Evolutionary conservation across 2,888 invertebrate genomes (phyloP).

Genomic region (Diogma glabrata): DNA sequence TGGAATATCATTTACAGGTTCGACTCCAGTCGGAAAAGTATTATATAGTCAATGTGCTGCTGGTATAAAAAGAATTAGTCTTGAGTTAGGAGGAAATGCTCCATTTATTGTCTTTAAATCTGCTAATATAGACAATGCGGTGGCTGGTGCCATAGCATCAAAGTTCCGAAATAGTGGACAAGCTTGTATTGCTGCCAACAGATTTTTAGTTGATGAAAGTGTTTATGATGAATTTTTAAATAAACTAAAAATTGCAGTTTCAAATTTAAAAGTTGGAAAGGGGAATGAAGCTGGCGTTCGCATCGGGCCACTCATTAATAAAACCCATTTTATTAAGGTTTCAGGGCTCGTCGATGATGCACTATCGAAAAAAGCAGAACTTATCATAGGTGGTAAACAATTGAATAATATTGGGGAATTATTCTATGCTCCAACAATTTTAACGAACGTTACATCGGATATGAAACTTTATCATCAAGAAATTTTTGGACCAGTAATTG

Average conservation of each 20-base stretch:
- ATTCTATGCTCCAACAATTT: slow-evolving; percentile 80
- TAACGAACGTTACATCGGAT: slow-evolving; percentile 63
- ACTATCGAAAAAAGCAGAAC: slow-evolving; percentile 66
- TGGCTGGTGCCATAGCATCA: slow-evolving; percentile 74
- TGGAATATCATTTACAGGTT: slow-evolving; percentile 92
- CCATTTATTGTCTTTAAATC: slow-evolving; percentile 93
- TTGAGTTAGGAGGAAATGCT: slow-evolving; percentile 97
- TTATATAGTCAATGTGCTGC: slow-evolving; percentile 72
- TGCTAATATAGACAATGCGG: slow-evolving; percentile 77
- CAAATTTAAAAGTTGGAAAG: slow-evolving; percentile 65
- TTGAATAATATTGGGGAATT: slow-evolving; percentile 55
- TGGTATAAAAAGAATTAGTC: slow-evolving; percentile 74
- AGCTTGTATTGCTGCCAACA: slow-evolving; percentile 91
- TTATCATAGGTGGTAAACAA: slow-evolving; percentile 64
- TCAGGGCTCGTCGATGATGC: slow-evolving; percentile 75
- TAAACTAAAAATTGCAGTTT: slow-evolving; percentile 55
- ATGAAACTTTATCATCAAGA: slow-evolving; percentile 81
- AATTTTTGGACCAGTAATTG: slow-evolving; percentile 91
- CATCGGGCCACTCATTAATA: slow-evolving; percentile 87
- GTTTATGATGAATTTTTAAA: slow-evolving; percentile 70
- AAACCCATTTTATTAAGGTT: slow-evolving; percentile 72
- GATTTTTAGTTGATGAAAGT: slow-evolving; percentile 69
- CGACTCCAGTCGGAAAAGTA: slow-evolving; percentile 83
- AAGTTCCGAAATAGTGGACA: slow-evolving; percentile 96
- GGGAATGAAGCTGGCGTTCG: slow-evolving; percentile 61